Conservation (phyloP, 2,888 invertebrate species). For the Cataglyphis rosenhaueri region DNA sequence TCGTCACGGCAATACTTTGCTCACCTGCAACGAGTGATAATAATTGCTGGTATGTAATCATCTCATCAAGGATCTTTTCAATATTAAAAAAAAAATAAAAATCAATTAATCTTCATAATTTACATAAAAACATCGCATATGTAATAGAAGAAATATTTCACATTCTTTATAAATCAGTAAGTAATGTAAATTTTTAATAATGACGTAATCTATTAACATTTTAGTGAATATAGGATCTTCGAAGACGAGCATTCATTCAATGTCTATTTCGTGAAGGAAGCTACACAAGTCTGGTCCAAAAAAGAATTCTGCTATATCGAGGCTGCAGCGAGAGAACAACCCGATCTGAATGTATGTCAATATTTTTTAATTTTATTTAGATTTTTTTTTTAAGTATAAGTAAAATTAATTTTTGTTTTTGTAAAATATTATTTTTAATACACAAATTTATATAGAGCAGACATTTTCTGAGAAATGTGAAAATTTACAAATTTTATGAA, state of each 20-base stretch:
- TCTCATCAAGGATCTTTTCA: background rate
- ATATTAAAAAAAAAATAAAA: background rate
- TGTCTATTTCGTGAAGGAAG: constrained; percentile 79
- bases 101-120: background rate
- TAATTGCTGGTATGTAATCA: constrained; percentile 67
- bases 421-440: background rate
- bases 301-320: constrained; percentile 79
- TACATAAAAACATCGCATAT: background rate
- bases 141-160: background rate
- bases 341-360: constrained; percentile 74
- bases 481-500: background rate
- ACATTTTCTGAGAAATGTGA: background rate
- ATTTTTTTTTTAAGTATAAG: background rate
- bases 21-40: constrained; percentile 59
- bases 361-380: constrained; percentile 13
- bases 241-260: constrained; percentile 57
- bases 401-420: background rate
- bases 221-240: background rate
- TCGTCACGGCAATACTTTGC: constrained; percentile 70
- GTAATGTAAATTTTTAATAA: background rate
- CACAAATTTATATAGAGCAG: background rate
- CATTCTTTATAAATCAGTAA: background rate
- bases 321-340: constrained; percentile 75
- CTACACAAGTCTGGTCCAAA: constrained; percentile 76
- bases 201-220: background rate